A percentile compares a stretch with the other conserved stretches of the same genome.
phyloP scores from a whole-genome alignment of 2,797 vertebrate genomes.

The Acrossocheilus wenchowensis region DNA sequence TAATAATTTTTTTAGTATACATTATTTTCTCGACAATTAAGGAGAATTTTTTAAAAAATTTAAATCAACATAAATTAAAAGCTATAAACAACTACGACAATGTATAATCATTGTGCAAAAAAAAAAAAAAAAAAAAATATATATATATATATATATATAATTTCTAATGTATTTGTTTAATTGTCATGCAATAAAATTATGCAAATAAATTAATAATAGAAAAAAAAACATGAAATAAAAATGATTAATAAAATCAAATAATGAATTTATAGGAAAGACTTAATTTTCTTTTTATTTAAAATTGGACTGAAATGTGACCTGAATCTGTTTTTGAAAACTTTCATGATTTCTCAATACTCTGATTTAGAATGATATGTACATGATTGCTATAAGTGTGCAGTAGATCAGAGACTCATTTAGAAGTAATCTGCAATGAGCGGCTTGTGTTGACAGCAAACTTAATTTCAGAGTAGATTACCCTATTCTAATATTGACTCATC shows the following conservation, averaged over 20 bases:
- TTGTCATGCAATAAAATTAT: neutral
- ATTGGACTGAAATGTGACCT: neutral
- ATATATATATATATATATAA: no score
- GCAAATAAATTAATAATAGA: neutral
- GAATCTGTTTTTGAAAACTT: neutral
- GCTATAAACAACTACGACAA: no score
- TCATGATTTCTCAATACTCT: neutral
- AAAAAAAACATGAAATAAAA: neutral
- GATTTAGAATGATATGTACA: neutral
- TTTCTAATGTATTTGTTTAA: neutral
- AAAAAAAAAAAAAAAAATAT: no score
- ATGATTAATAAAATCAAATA: neutral
- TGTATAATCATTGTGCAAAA: no score
- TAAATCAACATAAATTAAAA: no score
- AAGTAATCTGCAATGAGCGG: neutral
- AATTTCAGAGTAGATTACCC: neutral
- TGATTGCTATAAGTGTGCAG: neutral
- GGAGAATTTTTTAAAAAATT: no score
- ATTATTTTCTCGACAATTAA: neutral
- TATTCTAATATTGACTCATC: slow-evolving; percentile 32
- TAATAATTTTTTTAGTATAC: neutral
- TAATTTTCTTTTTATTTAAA: neutral
- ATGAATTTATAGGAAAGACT: neutral
- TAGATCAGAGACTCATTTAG: neutral
- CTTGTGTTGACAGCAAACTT: slow-evolving; percentile 23